A percentile compares a stretch with the other conserved stretches of the same genome.
phyloP scores from a whole-genome alignment of 2,797 vertebrate genomes.

The Anguilla pacifica region DNA sequence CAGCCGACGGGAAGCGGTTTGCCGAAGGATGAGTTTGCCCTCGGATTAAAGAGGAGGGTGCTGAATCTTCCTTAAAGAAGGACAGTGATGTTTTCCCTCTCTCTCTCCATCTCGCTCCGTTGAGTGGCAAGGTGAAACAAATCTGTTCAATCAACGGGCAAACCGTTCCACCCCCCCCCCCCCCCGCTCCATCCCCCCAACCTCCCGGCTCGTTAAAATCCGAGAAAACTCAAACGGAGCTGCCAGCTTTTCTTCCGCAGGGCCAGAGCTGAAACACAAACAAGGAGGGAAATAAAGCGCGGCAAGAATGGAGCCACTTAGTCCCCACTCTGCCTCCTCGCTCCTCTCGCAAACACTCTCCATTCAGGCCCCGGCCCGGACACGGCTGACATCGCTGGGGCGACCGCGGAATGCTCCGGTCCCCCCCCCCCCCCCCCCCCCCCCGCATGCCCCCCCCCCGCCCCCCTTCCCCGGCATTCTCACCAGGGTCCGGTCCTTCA shows the following conservation, averaged over 20 bases:
- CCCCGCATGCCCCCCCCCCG: background rate
- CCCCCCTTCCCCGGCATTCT: conserved; percentile 23
- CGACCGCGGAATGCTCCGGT: conserved; percentile 20
- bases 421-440: conserved; percentile 40
- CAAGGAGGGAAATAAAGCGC: conserved; percentile 40
- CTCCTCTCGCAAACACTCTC: background rate
- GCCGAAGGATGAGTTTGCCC: conserved; percentile 41
- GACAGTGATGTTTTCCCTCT: conserved; percentile 39
- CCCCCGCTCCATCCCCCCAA: background rate
- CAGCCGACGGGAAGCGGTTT: conserved; percentile 27
- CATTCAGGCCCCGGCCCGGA: conserved; percentile 22
- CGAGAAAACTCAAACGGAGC: conserved; percentile 48
- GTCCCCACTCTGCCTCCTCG: conserved; percentile 21
- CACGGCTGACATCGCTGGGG: conserved; percentile 41
- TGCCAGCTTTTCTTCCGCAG: conserved; percentile 37
- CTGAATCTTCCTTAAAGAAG: conserved; percentile 44
- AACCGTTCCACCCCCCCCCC: background rate
- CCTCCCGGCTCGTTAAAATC: conserved; percentile 44
- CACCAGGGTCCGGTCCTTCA: conserved; percentile 38
- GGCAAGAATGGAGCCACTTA: conserved; percentile 42
- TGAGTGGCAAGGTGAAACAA: conserved; percentile 49
- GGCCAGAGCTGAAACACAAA: conserved; percentile 53
- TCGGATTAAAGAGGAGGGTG: conserved; percentile 44
- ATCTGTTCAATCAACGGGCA: conserved; percentile 30
- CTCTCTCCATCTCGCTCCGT: background rate